Evolutionary conservation across 1,140 invertebrate species (phyloP), one percentile per base, ranked within the genome.

Genomic region (Drosophila mauritiana): DNA sequence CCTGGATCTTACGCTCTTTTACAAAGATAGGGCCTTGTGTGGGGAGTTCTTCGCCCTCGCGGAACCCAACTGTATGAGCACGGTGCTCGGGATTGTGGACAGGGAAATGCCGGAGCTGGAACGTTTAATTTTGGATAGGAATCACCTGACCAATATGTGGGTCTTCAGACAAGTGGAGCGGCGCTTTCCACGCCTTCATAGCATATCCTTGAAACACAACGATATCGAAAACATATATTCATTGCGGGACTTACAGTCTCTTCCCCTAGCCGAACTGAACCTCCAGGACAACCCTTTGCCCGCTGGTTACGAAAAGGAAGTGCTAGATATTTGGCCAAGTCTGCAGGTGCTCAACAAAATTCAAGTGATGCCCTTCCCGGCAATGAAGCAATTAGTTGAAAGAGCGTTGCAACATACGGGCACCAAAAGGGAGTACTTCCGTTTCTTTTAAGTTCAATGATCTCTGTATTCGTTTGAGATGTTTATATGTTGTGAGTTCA

Each of bases 151-250:
- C 7, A 4, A 40, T 3, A 42, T 83, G 10, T 34, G 31, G 39
- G 22, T 46, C 3, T 79, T 83, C 22, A 7, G 3, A 0, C 22
- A 37, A 0, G 40, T 83, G 22, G 80, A 83, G 27, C 15, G 37
- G 2, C 58, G 55, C 1, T 22, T 83, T 20, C 51, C 70, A 0
- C 22, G 20, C 0, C 70, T 83, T 7, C 27, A 20, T 1, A 17
- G 46, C 17, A 63, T 83, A 43, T 83, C 80, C 3, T 40, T 83
- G 31, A 49, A 40, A 17, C 20, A 54, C 36, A 82, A 82, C 25
- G 40, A 70, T 1, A 31, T 82, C 13, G 25, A 25, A 1, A 42
- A 34, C 15, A 4, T 83, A 5, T 0, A 1, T 1, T 6, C 13
- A 7, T 25, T 83, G 51, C 27, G 31, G 4, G 48, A 55, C n/a